Percentiles rank a stretch among this genome's conserved stretches.
phyloP scores from a whole-genome alignment of 1,140 invertebrate species.

The Conus betulinus region DNA sequence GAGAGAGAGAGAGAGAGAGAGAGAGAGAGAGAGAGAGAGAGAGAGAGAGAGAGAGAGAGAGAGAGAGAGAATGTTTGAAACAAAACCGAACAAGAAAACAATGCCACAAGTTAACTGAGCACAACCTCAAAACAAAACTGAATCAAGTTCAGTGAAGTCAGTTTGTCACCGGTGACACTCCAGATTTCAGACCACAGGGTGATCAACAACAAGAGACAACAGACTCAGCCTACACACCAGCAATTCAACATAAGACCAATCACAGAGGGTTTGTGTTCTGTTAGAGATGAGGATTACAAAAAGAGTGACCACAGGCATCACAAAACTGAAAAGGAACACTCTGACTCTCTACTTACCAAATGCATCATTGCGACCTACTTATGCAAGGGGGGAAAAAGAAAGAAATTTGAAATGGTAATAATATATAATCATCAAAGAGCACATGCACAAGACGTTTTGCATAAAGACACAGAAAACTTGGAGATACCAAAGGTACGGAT shows the following conservation, averaged over 20 bases:
- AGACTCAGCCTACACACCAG: neutral
- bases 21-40: conserved; percentile 9
- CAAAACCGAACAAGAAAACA: neutral
- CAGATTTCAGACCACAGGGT: no score
- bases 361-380: conserved; percentile 17
- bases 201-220: no score
- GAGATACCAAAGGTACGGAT: no score
- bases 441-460: no score
- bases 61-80: no score
- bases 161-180: no score
- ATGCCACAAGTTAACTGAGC: neutral
- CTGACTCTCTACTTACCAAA: conserved; percentile 7
- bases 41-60: no score
- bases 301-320: neutral
- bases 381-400: neutral
- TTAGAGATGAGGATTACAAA: conserved; percentile 1
- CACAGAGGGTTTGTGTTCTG: neutral
- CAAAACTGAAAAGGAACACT: neutral
- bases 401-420: no score
- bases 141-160: no score
- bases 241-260: neutral
- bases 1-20: conserved; percentile 29
- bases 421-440: no score
- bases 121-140: no score
- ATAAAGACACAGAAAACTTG: no score